Base-by-base conservation (phyloP, 2,113 vertebrate species). In the Phaethon lepturus region DNA sequence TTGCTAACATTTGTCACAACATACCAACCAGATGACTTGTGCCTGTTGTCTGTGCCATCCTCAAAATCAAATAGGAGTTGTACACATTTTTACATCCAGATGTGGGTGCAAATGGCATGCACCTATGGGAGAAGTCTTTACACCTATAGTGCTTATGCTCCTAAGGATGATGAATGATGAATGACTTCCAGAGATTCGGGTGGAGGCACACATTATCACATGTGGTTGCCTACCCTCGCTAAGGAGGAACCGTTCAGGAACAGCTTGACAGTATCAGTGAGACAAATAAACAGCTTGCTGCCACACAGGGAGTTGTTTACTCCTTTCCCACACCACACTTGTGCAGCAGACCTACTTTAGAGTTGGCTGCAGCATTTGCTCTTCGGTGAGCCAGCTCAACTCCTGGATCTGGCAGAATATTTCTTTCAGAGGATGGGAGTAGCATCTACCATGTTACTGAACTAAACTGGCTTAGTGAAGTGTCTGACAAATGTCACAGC, bases 171-270 rank as follows among this genome's bases (percentile, higher is more conserved):
- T 9, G 7, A 76, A 74, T 35, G 26, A 20, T 79, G n/a, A n/a
- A n/a, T 1, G 1, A 24, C 18, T 63, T 64, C 24, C 53, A 94
- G n/a, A 88, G 12, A 53, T 71, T 50, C 68, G 33, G 23, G 25
- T 28, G 13, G 15, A 88, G 7, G 11, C 44, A 63, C 19, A 64
- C 13, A 24, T 20, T 10, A 49, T 49, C 40, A 28, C 15, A 56
- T 8, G 38, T 28, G 22, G 4, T 23, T 76, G 33, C 40, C 12
- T 68, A 20, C 63, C 7, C 40, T 86, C 0, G 0, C 58, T 78
- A 58, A 31, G 18, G 13, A 50, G 25, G 5, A 82, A 66, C 24
- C 58, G n/a, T 52, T 82, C n/a, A 52, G 10, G 13, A 66, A 55
- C 24, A 62, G 26, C 28, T 67, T 62, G 10, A 55, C 38, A 56